These are phyloP conservation scores for Channa striata DNA, from an alignment of 2,797 vertebrate genomes.

Conservation along the genomic window DNA sequence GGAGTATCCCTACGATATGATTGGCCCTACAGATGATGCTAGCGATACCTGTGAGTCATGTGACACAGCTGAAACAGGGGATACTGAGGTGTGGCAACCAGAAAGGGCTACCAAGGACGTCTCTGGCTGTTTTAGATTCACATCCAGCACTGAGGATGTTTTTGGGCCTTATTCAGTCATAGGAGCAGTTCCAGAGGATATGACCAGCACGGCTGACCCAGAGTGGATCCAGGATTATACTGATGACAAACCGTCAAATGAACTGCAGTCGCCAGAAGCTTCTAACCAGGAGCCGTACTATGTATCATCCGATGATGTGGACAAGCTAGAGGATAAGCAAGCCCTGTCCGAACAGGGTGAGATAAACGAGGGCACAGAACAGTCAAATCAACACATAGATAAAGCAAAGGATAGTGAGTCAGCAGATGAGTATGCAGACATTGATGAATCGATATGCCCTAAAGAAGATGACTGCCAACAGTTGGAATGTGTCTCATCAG, in stretches of 20 bases:
- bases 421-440: slow-evolving; percentile 84
- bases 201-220: slow-evolving; percentile 75
- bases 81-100: slow-evolving; percentile 83
- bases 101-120: slow-evolving; percentile 84
- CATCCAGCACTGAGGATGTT: slow-evolving; percentile 82
- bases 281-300: slow-evolving; percentile 82
- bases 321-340: slow-evolving; percentile 76
- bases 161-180: slow-evolving; percentile 87
- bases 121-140: slow-evolving; percentile 83
- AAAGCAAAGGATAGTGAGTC: slow-evolving; percentile 69
- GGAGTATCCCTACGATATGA: slow-evolving; percentile 84
- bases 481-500: slow-evolving; percentile 81
- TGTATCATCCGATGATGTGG: slow-evolving; percentile 80
- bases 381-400: slow-evolving; percentile 48
- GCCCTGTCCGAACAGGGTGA: slow-evolving; percentile 50
- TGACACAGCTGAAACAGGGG: slow-evolving; percentile 73
- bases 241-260: slow-evolving; percentile 64
- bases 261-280: slow-evolving; percentile 51
- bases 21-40: slow-evolving; percentile 80
- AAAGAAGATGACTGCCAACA: slow-evolving; percentile 71
- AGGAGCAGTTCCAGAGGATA: slow-evolving; percentile 75
- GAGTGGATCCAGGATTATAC: slow-evolving; percentile 73
- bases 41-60: slow-evolving; percentile 79
- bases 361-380: slow-evolving; percentile 44
- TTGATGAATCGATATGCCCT: slow-evolving; percentile 74